A percentile compares a stretch with the other conserved stretches of the same genome.
Conservation (phyloP, 2,797 vertebrate species). For the Phoxinus dragarum region DNA sequence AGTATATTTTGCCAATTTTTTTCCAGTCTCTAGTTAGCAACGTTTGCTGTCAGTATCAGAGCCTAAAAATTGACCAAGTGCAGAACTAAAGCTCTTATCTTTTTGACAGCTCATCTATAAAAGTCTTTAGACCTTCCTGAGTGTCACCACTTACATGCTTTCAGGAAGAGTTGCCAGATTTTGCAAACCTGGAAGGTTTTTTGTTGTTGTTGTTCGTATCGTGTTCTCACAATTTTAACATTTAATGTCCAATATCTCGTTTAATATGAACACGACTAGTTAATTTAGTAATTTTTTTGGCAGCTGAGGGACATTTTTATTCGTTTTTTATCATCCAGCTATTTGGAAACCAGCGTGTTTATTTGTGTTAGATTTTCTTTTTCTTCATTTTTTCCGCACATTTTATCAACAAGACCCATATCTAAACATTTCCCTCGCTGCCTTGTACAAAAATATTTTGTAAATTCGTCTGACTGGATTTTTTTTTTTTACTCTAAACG, state of each 20-base stretch:
- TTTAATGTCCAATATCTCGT: conserved; percentile 1
- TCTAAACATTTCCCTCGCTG: conserved; percentile 36
- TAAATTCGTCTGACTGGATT: conserved; percentile 11
- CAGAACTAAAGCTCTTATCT: conserved; percentile 29
- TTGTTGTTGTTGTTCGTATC: background rate
- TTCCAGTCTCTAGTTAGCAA: conserved; percentile 10
- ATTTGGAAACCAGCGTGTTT: conserved; percentile 38
- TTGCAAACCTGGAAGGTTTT: conserved; percentile 13
- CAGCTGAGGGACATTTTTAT: conserved; percentile 45
- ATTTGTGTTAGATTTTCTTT: conserved; percentile 34
- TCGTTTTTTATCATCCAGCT: conserved; percentile 24
- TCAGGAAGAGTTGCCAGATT: conserved; percentile 47
- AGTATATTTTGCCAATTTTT: background rate
- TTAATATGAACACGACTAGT: conserved; percentile 43
- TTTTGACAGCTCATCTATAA: conserved; percentile 50
- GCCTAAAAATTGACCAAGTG: conserved; percentile 34
- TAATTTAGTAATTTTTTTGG: conserved; percentile 22
- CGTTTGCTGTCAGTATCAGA: conserved; percentile 24
- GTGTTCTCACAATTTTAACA: conserved; percentile 22
- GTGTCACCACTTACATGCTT: conserved; percentile 27
- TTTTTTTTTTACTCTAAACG: conserved; percentile 2
- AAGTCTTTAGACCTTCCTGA: conserved; percentile 35
- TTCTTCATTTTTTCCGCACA: background rate
- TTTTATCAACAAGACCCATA: conserved; percentile 36
- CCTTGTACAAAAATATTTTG: conserved; percentile 20